Evolutionary conservation across 2,888 invertebrate species (phyloP).

Genomic region (Lamproptera curius): DNA sequence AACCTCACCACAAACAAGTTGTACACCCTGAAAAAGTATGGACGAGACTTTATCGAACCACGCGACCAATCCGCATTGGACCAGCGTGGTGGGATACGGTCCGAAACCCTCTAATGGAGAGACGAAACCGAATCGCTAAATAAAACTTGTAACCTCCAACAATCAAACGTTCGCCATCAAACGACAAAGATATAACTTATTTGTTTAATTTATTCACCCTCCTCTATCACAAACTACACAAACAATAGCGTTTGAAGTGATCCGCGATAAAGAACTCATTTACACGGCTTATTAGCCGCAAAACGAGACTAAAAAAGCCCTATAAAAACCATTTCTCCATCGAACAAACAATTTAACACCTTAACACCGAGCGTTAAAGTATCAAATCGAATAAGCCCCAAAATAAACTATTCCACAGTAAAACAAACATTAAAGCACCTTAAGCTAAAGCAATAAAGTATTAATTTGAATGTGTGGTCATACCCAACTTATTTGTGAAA

Average conservation of each 20-base stretch:
- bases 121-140: background rate
- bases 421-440: constrained; percentile 31
- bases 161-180: background rate
- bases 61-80: too few species aligned
- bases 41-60: too few species aligned
- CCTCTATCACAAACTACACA: constrained; percentile 49
- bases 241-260: constrained; percentile 63
- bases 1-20: too few species aligned
- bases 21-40: too few species aligned
- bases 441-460: too few species aligned
- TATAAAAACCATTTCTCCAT: constrained; percentile 33
- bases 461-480: background rate
- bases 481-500: constrained; percentile 38
- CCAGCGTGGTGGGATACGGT: too few species aligned
- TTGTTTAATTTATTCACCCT: constrained; percentile 68
- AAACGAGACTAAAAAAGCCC: constrained; percentile 65
- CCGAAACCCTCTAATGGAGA: too few species aligned
- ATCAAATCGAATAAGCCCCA: constrained; percentile 61
- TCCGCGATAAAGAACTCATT: constrained; percentile 73
- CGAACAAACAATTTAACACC: constrained; percentile 31
- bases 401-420: constrained; percentile 32
- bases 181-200: too few species aligned
- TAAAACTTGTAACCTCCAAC: background rate
- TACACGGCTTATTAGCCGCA: constrained; percentile 70
- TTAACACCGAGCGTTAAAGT: too few species aligned